A percentile compares a stretch with the other conserved stretches of the same genome.
Conservation (phyloP, 1,140 invertebrate genomes). For the Ceratoteleas bidentatus region DNA sequence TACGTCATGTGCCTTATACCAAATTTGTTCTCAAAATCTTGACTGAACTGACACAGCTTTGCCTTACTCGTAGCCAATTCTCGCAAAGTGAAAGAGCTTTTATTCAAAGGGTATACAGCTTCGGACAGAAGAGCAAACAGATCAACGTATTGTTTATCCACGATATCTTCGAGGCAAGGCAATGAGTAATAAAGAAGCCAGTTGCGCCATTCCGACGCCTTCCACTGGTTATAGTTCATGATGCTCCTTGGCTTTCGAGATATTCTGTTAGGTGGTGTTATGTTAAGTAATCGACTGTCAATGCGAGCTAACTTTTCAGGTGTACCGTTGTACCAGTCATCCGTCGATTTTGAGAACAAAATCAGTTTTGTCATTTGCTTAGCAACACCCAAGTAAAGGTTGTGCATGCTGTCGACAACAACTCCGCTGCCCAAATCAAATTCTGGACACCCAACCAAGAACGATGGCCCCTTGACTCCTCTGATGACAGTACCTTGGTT, state of each 20-base stretch:
- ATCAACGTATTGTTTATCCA: neutral
- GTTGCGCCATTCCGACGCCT: slow-evolving; percentile 12
- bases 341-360: neutral
- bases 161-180: neutral
- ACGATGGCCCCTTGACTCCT: slow-evolving; percentile 11
- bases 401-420: slow-evolving; percentile 44
- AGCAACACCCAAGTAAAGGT: slow-evolving; percentile 32
- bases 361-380: slow-evolving; percentile 24
- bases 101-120: neutral
- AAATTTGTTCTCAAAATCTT: neutral
- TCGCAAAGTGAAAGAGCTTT: neutral
- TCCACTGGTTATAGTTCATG: neutral
- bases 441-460: neutral
- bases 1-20: neutral
- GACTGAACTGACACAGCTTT: neutral
- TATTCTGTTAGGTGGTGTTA: neutral
- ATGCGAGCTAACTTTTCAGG: neutral
- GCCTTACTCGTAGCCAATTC: neutral
- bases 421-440: slow-evolving; percentile 19
- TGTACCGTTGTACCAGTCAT: neutral
- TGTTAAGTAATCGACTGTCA: neutral
- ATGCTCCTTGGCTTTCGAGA: slow-evolving; percentile 3
- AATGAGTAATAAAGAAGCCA: neutral
- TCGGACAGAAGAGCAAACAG: neutral
- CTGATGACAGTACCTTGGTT: neutral